Evolutionary conservation across 2,888 invertebrate genomes (phyloP).

Genomic region (Desoria tigrina): DNA sequence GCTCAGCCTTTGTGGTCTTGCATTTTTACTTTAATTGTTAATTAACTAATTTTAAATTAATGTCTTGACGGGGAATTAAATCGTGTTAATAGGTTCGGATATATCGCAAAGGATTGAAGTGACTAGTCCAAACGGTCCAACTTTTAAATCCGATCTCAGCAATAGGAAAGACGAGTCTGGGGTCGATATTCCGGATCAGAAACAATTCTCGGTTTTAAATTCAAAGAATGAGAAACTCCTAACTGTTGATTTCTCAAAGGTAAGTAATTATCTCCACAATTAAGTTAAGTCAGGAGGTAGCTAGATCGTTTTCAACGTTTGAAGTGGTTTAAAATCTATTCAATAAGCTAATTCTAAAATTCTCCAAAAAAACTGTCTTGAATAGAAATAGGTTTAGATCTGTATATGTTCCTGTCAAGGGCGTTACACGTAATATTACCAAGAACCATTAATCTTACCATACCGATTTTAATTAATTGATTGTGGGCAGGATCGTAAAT

Average conservation of each 20-base stretch:
- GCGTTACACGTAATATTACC: too few species aligned
- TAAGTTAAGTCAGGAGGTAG: too few species aligned
- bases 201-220: conserved; percentile 29
- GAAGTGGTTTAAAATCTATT: too few species aligned
- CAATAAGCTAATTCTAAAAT: too few species aligned
- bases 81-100: conserved; percentile 27
- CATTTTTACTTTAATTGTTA: too few species aligned
- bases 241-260: conserved; percentile 27
- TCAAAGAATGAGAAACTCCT: conserved; percentile 27
- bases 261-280: too few species aligned
- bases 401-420: too few species aligned
- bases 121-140: conserved; percentile 26
- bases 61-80: background rate
- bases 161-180: conserved; percentile 30
- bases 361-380: too few species aligned
- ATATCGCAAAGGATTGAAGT: conserved; percentile 34
- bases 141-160: conserved; percentile 23
- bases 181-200: conserved; percentile 27
- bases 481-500: conserved; percentile 29
- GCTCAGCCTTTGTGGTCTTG: background rate
- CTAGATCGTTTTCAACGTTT: too few species aligned
- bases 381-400: too few species aligned
- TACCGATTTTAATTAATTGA: background rate
- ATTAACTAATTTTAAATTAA: too few species aligned
- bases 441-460: too few species aligned